These are phyloP conservation scores for Notechis scutatus DNA, from an alignment of 2,113 vertebrate species.

Conservation along the genomic window DNA sequence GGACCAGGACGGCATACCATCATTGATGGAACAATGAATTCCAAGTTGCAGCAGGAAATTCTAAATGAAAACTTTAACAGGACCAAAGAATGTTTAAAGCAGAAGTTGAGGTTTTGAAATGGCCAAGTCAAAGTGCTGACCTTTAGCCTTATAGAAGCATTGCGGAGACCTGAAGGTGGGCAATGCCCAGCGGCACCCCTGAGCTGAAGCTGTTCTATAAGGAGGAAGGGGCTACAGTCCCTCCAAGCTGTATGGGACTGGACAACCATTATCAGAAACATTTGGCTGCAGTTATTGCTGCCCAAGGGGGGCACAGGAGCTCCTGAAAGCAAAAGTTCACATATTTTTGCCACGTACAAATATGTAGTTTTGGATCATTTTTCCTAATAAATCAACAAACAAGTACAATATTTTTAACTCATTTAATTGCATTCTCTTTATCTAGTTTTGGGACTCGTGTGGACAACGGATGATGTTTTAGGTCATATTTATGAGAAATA, in stretches of 20 bases:
- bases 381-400: neutral
- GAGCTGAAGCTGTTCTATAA: neutral
- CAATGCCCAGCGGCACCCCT: neutral
- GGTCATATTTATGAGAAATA: neutral
- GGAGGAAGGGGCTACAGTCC: neutral
- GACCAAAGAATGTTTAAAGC: neutral
- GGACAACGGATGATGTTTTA: neutral
- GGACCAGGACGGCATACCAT: neutral
- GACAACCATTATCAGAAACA: neutral
- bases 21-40: neutral
- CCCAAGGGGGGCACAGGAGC: neutral
- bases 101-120: neutral
- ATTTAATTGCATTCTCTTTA: neutral
- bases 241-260: neutral
- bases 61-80: neutral
- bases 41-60: neutral
- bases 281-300: neutral
- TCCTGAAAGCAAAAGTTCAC: neutral
- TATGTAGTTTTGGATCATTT: neutral
- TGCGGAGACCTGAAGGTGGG: neutral
- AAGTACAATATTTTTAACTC: neutral
- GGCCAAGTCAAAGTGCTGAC: neutral
- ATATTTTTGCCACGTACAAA: neutral
- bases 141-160: neutral
- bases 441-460: neutral